Evolutionary conservation across 2,888 invertebrate genomes (phyloP), one percentile per base, ranked within the genome.

Genomic region (Pantelozetes paolii): DNA sequence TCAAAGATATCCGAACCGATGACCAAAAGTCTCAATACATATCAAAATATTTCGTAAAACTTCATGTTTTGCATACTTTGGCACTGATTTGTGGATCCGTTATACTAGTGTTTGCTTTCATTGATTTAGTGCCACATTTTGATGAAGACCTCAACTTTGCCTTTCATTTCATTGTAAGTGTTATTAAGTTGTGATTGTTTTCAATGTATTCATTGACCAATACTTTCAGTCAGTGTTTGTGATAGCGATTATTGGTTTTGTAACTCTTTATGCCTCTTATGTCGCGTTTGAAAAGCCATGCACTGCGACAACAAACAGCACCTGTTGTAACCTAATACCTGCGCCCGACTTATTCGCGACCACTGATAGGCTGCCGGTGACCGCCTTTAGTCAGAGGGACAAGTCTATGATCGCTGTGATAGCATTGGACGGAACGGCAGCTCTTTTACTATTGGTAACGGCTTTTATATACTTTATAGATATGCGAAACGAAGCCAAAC

Each of bases 91-190:
- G 48, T 32, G 32, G 40, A 15, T 67, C 40, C 9, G 23, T 73
- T 18, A 69, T 73, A 23, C 30, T 73, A 30, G 11, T 67, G 13
- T 64, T 36, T 20, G 62, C n/a, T n/a, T 64, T 26, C 45, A 26
- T 73, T 11, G 73, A 73, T 36, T 54, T 73, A 28, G 73, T 73
- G 2, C 67, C 73, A 11, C 18, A 18, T 13, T 1, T 30, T 45
- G 64, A 64, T 20, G 67, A 69, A 30, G 73, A 73, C 30, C 5
- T 67, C 18, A 73, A 73, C n/a, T 73, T 42, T 48, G 42, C 64
- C 15, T 73, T 73, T 48, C 73, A 73, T 69, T 73, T 73, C 64
- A 50, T 73, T 13, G 73, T 67, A 73, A 64, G 73, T 73, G 15
- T 26, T 6, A 18, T n/a, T 11, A 48, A 48, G 9, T 48, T 8